Conservation (phyloP, 2,113 vertebrate species). For the Tetraodon nigroviridis region DNA sequence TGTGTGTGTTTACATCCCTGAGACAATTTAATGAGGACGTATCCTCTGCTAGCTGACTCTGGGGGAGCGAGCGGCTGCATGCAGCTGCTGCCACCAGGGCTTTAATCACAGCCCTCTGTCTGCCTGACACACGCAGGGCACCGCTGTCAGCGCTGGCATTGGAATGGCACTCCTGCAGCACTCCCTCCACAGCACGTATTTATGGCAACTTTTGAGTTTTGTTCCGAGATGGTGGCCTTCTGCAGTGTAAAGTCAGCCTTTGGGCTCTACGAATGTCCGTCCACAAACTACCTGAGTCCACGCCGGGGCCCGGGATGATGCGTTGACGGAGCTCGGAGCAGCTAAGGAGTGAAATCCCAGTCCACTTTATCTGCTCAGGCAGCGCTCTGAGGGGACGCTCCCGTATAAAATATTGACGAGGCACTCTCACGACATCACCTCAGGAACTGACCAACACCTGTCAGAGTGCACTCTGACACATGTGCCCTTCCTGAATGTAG, state of each 20-base stretch:
- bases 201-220: no score
- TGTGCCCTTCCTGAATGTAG: constrained; percentile 18
- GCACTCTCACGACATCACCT: constrained; percentile 49
- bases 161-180: background rate
- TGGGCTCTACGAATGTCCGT: no score
- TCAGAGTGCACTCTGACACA: constrained; percentile 42
- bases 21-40: constrained; percentile 76
- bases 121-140: constrained; percentile 38
- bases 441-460: constrained; percentile 56
- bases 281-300: no score
- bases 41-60: constrained; percentile 67
- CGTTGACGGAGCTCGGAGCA: constrained; percentile 24
- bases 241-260: no score
- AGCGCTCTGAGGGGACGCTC: constrained; percentile 31
- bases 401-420: constrained; percentile 60
- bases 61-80: constrained; percentile 66
- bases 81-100: constrained; percentile 78
- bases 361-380: constrained; percentile 45
- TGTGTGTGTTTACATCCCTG: constrained; percentile 75
- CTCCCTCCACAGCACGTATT: no score
- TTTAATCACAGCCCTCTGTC: constrained; percentile 77
- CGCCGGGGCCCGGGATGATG: no score
- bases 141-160: constrained; percentile 17
- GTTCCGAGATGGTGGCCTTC: no score
- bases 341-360: constrained; percentile 31